Percentiles rank a stretch among this genome's conserved stretches.
Conservation (phyloP, 2,113 vertebrate genomes). For the Sebastes fasciatus region DNA sequence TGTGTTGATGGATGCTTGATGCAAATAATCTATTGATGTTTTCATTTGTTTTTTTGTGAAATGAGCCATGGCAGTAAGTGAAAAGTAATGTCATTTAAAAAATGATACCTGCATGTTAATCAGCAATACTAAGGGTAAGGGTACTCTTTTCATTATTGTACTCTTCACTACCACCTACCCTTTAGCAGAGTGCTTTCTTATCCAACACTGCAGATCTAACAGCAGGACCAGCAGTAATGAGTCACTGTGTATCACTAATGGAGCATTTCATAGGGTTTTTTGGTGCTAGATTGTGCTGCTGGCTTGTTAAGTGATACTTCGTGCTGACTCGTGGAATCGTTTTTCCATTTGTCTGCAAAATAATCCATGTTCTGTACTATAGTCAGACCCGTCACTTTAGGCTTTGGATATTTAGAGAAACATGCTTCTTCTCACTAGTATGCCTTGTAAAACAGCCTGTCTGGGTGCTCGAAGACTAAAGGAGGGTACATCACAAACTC, state of each 20-base stretch:
- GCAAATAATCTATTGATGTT: not conserved
- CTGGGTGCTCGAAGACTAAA: not conserved
- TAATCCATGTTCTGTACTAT: slow-evolving; percentile 45
- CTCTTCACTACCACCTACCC: slow-evolving; percentile 28
- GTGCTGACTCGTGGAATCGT: slow-evolving; percentile 65
- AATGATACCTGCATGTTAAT: slow-evolving; percentile 2
- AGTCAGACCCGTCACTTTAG: slow-evolving; percentile 22
- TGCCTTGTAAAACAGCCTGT: not conserved
- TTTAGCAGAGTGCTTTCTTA: slow-evolving; percentile 37
- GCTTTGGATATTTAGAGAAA: slow-evolving; percentile 15
- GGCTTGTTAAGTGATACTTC: slow-evolving; percentile 67
- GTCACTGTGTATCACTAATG: slow-evolving; percentile 47
- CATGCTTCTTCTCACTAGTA: not conserved
- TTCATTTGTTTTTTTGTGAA: not conserved
- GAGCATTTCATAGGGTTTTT: slow-evolving; percentile 42
- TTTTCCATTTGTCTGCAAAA: slow-evolving; percentile 67
- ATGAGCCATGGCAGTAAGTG: not conserved
- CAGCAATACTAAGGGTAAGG: not conserved
- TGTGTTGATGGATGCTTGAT: not conserved
- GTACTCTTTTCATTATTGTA: not conserved
- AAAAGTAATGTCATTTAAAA: not conserved
- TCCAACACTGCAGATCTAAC: slow-evolving; percentile 22
- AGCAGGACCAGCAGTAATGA: slow-evolving; percentile 51
- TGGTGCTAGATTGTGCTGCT: slow-evolving; percentile 45
- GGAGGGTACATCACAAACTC: not conserved